Evolutionary conservation across 1,140 invertebrate genomes (phyloP), one percentile per base, ranked within the genome.

Genomic region (Caenorhabditis inopinata): DNA sequence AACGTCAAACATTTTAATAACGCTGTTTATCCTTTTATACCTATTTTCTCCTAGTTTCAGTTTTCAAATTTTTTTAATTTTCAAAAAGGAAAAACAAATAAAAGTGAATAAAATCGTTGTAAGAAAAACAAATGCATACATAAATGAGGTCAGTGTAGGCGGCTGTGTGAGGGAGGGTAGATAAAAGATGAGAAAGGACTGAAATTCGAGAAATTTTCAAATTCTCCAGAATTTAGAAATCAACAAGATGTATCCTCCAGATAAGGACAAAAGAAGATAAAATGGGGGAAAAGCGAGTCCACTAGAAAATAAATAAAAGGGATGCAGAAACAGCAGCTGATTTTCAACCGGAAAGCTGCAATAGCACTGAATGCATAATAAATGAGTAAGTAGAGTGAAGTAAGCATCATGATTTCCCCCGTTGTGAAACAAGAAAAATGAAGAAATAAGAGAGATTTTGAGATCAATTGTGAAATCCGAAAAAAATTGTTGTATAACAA

Each of bases 231-330:
- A 42, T 68, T 68, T 68, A 38, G 58, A 68, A 68, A 68, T 68
- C 58, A 68, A 68, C 58, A 68, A 68, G 58, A 68, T 68, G 58
- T 68, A 68, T 68, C 32, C 58, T 29, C 32, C 16, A 68, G 58
- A 68, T 68, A 68, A 68, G 58, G 21, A 68, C 58, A 68, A 68
- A 25, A 38, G n/a, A 7, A 27, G n/a, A 16, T 5, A 68, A 38
- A 38, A 23, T 38, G 58, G 32, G 38, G 32, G 12, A 29, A 32
- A 38, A 14, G 5, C 32, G 32, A 68, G n/a, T 21, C 16, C 12
- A 23, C 12, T 25, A 53, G n/a, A 68, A 68, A 38, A 68, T 29
- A 38, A 68, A 32, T 32, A 58, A 68, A 18, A 68, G 53, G 58
- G 58, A 68, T 38, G 58, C 58, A 25, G 58, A 68, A 68, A 68